Percentiles rank a stretch among this genome's conserved stretches.
These are phyloP conservation scores for Pelmatolapia mariae DNA, from an alignment of 2,113 vertebrate genomes.

Conservation along the genomic window DNA sequence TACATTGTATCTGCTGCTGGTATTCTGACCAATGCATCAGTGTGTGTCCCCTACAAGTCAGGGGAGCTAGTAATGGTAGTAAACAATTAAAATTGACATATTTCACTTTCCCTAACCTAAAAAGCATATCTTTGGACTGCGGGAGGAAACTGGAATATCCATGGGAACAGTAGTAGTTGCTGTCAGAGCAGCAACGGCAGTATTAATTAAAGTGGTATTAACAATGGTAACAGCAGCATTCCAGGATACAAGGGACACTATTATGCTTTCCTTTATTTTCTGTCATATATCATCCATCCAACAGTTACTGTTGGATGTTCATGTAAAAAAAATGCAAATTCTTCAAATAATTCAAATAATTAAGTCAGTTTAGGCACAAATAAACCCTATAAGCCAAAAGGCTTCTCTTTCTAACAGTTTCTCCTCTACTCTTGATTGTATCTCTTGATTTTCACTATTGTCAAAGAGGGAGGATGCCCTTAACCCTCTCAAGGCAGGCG, in stretches of 20 bases:
- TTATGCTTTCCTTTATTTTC: not conserved
- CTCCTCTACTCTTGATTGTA: not conserved
- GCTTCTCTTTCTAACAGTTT: not conserved
- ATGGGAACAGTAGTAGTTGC: not conserved
- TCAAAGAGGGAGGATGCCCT: not conserved
- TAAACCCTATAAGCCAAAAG: not conserved
- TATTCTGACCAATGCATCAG: not conserved
- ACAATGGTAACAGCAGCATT: not conserved
- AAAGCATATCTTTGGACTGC: not conserved
- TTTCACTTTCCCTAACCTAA: not conserved
- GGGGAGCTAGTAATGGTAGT: not conserved
- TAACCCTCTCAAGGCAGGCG: no score
- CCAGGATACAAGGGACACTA: not conserved
- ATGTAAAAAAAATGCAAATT: not conserved
- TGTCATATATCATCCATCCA: not conserved
- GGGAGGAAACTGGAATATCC: not conserved
- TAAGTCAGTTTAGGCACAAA: not conserved
- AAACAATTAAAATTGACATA: not conserved
- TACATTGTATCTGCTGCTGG: not conserved
- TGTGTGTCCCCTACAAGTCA: not conserved
- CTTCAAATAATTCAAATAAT: not conserved
- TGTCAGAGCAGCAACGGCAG: not conserved
- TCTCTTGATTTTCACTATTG: not conserved
- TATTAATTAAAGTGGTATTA: not conserved
- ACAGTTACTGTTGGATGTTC: not conserved